Evolutionary conservation across 2,888 invertebrate species (phyloP).

Genomic region (Caenorhabditis drosophilae): DNA sequence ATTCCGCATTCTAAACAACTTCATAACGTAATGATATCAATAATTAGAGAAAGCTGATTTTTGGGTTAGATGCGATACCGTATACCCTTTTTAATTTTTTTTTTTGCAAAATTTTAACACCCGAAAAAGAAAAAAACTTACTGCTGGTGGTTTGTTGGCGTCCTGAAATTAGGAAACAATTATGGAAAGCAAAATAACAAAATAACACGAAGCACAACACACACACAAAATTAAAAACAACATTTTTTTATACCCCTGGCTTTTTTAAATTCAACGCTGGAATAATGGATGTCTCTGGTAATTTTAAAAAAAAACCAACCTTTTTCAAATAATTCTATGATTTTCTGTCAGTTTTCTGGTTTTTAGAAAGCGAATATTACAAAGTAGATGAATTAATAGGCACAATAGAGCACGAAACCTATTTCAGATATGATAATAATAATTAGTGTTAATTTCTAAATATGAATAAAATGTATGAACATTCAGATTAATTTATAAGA

Average conservation of each 20-base stretch:
- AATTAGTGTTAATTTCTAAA: too few relatives aligned
- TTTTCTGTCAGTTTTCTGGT: neutral
- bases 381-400: too few relatives aligned
- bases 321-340: neutral
- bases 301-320: neutral
- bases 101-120: too few relatives aligned
- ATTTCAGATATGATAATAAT: too few relatives aligned
- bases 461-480: neutral
- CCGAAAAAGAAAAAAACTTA: slow-evolving; percentile 33
- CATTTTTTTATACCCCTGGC: slow-evolving; percentile 14
- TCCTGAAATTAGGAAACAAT: slow-evolving; percentile 51
- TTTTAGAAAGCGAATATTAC: too few relatives aligned
- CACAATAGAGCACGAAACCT: too few relatives aligned
- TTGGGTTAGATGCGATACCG: neutral
- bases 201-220: slow-evolving; percentile 19
- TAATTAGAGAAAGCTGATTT: too few relatives aligned
- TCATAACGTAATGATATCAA: slow-evolving; percentile 4
- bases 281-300: neutral
- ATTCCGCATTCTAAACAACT: slow-evolving; percentile 62
- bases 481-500: slow-evolving; percentile 14
- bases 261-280: slow-evolving; percentile 16
- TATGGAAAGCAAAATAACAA: slow-evolving; percentile 1
- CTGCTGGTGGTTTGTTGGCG: slow-evolving; percentile 58
- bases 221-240: slow-evolving; percentile 21
- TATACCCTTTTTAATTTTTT: too few relatives aligned